phyloP scores from a whole-genome alignment of 2,888 invertebrate species.

The Eupithecia subumbrata region DNA sequence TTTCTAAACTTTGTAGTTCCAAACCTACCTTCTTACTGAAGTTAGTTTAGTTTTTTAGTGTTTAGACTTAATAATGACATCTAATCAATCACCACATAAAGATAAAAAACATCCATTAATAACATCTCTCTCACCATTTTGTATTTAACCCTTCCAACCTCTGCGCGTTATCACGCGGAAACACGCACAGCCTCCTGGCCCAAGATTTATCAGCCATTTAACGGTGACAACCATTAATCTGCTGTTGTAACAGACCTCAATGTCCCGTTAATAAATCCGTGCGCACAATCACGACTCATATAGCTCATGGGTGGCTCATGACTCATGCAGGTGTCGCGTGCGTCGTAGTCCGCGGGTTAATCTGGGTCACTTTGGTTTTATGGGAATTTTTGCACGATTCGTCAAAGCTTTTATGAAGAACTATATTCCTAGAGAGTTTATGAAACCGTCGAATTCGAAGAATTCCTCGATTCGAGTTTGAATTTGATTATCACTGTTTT shows the following conservation, averaged over 20 bases:
- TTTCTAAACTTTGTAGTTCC: neutral
- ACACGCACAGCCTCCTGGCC: constrained; percentile 12
- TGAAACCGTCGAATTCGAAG: neutral
- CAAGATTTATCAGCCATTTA: constrained; percentile 27
- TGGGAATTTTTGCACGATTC: neutral
- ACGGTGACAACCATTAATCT: constrained; percentile 30
- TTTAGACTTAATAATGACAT: neutral
- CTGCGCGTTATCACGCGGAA: constrained; percentile 10
- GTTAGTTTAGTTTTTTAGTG: neutral
- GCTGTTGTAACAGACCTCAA: constrained; percentile 29
- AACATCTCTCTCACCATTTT: neutral
- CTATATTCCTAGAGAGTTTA: neutral
- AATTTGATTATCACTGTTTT: neutral
- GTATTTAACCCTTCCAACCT: neutral
- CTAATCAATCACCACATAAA: neutral
- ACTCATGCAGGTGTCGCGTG: constrained; percentile 26
- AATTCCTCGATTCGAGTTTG: neutral
- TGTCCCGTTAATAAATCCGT: constrained; percentile 29
- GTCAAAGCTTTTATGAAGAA: constrained; percentile 3
- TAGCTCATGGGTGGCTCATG: constrained; percentile 15
- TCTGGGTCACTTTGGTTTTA: neutral
- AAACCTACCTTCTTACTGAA: neutral
- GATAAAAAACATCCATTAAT: neutral
- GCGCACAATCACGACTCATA: constrained; percentile 13
- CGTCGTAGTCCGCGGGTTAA: neutral